Base-by-base conservation (phyloP, 2,113 vertebrate species). In the Mesocricetus auratus region DNA sequence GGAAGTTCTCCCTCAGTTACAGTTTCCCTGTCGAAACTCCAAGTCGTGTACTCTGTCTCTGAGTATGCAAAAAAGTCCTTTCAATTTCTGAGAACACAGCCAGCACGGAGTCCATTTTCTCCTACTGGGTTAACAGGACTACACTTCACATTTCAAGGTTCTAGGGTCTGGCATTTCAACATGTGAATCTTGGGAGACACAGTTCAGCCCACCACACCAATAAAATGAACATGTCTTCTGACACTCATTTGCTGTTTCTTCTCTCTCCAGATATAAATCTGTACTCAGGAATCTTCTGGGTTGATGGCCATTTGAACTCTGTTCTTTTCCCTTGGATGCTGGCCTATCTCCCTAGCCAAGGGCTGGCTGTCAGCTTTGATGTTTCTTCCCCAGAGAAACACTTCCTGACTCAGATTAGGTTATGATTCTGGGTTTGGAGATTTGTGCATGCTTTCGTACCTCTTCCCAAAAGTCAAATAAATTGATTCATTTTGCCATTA, bases 391-490 rank as follows among this genome's bases (percentile, higher is more conserved):
- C 83, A 81, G 60, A 94, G 89, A 95, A 90, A 77, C 39, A 77
- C 50, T 94, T 96, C 69, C 77, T 89, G 71, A 91, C n/a, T 87
- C 31, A 68, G 71, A 60, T 93, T 92, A 89, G 64, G 86, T 95
- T 96, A 89, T 21, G 5, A 53, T 45, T 79, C 73, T 78, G 58
- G 58, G 47, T 94, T 74, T 78, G 73, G 53, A 47, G 68, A 26
- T 77, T 74, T 90, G 58, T 16, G 16, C 19, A 73, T 82, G 47
- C 33, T 91, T 96, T 92, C 69, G 39, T 91, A 93, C 66, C 26
- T 85, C 53, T 94, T 94, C 26, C 33, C 79, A 86, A 77, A 86
- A 94, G 56, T 96, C 78, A 60, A 96, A 96, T 93, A 86, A 89
- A 96, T 74, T 73, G 73, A 77, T 90, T 93, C 90, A 74, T 39